Base-by-base conservation (phyloP, 2,113 vertebrate species). In the Epinephelus fuscoguttatus region DNA sequence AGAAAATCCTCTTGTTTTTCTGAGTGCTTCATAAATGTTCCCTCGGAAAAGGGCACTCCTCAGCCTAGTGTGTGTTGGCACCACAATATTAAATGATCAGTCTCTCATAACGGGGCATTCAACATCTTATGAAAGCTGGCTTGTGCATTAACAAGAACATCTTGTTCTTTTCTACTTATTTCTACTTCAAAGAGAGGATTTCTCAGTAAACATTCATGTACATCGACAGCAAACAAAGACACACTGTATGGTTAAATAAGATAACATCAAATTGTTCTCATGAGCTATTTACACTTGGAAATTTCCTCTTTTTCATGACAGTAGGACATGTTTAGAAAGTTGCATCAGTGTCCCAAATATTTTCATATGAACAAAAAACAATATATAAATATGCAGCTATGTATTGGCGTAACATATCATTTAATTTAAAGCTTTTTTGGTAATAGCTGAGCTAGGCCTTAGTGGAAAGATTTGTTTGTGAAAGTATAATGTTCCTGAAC, bases 1-100 rank as follows among this genome's bases (percentile, higher is more conserved):
- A 88, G 84, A 90, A 90, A 83, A 57, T 27, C 80, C 42, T 61
- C 59, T 73, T 81, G 70, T 89, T 83, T 86, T 88, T 81, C 2
- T 52, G 52, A 50, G 62, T 7, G 42, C 74, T 89, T 82, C 49
- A 23, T 2, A 27, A 15, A 19, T 61, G 61, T 70, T 60, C 18
- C 40, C n/a, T 68, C 17, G 23, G 40, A 19, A 49, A 71, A 52
- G 40, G 47, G 27, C 45, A 5, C 17, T 12, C 23, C 11, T 56
- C 60, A 8, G 12, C 21, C 5, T 11, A 9, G n/a, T 61, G 66
- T 70, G 37, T 76, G 68, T 70, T 12, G 4, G 55, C 25, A 10
- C 30, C 27, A 61, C 52, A n/a, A 27, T 6, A 33, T 19, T 4
- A 33, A 70, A 57, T 33, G 0, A 59, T 74, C 30, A 19, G 7